Base-by-base conservation (phyloP, 2,797 vertebrate species). In the Halcyon leucocephala region DNA sequence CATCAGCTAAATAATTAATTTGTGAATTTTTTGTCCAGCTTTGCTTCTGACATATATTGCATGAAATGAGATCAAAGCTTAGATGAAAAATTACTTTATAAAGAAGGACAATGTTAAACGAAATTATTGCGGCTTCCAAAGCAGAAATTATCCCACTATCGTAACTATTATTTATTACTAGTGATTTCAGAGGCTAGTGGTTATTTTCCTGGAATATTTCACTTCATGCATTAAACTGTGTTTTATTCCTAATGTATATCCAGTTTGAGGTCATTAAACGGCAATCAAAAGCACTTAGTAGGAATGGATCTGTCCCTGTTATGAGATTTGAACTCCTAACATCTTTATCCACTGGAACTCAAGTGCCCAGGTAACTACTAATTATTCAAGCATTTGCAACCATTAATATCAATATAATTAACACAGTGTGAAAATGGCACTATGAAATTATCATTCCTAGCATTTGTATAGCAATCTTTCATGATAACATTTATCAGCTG, bases 1-100 rank as follows among this genome's bases (percentile, higher is more conserved):
- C 85, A 60, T 65, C 86, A 94, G 71, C n/a, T 94, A 83, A 97
- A 93, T 92, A 92, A 96, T 97, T 95, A 2, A 81, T 89, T 97
- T 94, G 69, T 71, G 3, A 89, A 81, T 91, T 89, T 76, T 55
- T 96, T 94, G 81, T 87, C 81, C 83, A 72, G 78, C n/a, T 89
- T 89, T 82, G 8, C 61, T 95, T 89, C 92, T 94, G 52, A 66
- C 2, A 11, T 90, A 58, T 17, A 5, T 93, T 92, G 71, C 67
- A 65, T 72, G 35, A 93, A 93, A 78, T 74, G 25, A 65, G 67
- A 96, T 92, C 77, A 95, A 92, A 95, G 12, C 65, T 87, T 71
- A 83, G 39, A 83, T 55, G 28, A 93, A 89, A 93, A 83, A 84
- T 52, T 44, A 33, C 46, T 83, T 92, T 74, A 1, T 81, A 90